phyloP scores from a whole-genome alignment of 2,797 vertebrate genomes.

The Phalanger gymnotis region DNA sequence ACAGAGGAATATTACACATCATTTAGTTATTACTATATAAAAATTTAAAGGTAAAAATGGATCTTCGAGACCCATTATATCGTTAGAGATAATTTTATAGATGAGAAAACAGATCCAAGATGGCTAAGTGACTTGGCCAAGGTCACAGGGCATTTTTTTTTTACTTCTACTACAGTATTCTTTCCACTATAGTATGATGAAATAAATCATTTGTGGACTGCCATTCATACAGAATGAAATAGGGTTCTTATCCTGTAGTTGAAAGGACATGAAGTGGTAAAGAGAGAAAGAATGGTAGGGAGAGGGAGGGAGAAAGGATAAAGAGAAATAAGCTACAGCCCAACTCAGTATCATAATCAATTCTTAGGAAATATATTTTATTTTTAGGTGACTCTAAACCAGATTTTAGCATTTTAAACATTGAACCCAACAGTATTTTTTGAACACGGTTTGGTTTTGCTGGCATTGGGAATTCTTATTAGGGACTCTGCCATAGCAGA shows the following conservation, averaged over 20 bases:
- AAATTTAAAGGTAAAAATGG: neutral
- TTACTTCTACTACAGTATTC: neutral
- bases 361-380: neutral
- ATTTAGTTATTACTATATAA: too few species aligned
- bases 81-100: neutral
- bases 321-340: neutral
- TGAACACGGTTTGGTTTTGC: neutral
- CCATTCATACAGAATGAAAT: neutral
- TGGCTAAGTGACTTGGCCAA: neutral
- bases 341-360: neutral
- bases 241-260: neutral
- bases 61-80: too few species aligned
- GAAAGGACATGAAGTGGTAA: neutral
- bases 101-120: neutral
- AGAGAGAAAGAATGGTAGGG: neutral
- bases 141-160: neutral
- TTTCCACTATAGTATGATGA: neutral
- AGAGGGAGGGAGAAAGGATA: neutral
- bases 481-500: neutral
- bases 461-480: neutral
- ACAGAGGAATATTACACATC: too few species aligned
- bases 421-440: neutral
- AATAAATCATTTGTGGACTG: neutral
- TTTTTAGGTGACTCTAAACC: neutral
- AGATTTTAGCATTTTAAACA: neutral